Percentiles rank a stretch among this genome's conserved stretches.
Evolutionary conservation across 2,888 invertebrate genomes (phyloP).

Genomic region (Microdon myrmicae): DNA sequence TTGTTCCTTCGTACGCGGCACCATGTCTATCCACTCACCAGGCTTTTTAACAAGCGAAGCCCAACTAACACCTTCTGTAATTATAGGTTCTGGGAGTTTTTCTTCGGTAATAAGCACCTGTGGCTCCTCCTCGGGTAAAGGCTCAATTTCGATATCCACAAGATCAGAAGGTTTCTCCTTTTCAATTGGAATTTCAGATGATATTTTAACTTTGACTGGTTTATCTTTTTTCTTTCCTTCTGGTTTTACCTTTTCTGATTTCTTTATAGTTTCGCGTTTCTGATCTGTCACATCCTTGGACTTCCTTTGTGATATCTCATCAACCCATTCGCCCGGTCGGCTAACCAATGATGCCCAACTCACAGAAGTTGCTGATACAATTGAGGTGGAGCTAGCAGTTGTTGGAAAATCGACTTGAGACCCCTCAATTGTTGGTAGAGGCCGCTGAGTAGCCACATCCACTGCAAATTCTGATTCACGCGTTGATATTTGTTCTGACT

Average conservation of each 20-base stretch:
- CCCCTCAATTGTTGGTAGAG: not conserved
- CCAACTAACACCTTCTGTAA: slow-evolving; percentile 54
- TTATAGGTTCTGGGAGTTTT: not conserved
- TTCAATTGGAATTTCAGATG: slow-evolving; percentile 21
- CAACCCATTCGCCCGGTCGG: slow-evolving; percentile 59
- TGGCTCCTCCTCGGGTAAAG: no score
- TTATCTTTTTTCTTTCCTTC: slow-evolving; percentile 17
- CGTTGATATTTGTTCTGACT: no score
- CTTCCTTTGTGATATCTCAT: slow-evolving; percentile 49
- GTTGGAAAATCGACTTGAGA: not conserved
- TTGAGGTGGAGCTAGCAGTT: not conserved
- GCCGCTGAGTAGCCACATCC: not conserved
- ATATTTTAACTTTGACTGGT: slow-evolving; percentile 5
- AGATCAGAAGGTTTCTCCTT: not conserved
- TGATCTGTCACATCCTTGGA: slow-evolving; percentile 3
- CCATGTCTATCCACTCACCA: slow-evolving; percentile 62
- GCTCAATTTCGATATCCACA: not conserved
- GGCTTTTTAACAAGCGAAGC: slow-evolving; percentile 57
- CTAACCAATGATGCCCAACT: slow-evolving; percentile 63
- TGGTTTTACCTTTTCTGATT: slow-evolving; percentile 7
- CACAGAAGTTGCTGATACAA: not conserved
- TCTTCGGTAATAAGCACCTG: no score
- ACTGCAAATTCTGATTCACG: not conserved
- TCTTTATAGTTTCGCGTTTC: slow-evolving; percentile 8
- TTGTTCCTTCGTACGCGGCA: slow-evolving; percentile 27